Percentiles rank a stretch among this genome's conserved stretches.
phyloP scores from a whole-genome alignment of 2,797 vertebrate species.

The Eospalax fontanierii region DNA sequence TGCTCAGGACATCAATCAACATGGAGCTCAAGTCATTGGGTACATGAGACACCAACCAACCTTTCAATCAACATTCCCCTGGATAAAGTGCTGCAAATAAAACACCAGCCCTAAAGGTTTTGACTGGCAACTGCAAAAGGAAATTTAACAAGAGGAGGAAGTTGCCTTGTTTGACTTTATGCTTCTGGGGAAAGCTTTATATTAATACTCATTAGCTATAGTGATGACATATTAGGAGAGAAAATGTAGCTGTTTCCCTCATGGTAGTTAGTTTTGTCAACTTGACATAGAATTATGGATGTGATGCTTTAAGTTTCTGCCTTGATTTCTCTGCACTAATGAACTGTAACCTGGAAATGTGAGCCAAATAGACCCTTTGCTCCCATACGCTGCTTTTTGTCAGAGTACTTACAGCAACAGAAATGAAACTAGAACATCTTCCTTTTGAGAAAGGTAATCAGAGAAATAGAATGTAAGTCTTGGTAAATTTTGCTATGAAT shows the following conservation, averaged over 20 bases:
- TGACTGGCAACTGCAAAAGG: slow-evolving; percentile 37
- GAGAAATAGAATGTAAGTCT: slow-evolving; percentile 80
- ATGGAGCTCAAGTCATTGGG: neutral
- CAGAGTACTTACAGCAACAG: neutral
- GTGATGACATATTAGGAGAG: slow-evolving; percentile 65
- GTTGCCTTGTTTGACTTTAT: slow-evolving; percentile 70
- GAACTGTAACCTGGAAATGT: neutral
- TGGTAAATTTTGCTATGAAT: slow-evolving; percentile 83
- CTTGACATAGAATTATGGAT: too few relatives aligned
- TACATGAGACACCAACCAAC: neutral
- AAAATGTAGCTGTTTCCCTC: slow-evolving; percentile 2
- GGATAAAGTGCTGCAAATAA: neutral
- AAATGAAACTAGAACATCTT: neutral
- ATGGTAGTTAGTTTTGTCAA: neutral
- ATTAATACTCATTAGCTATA: slow-evolving; percentile 30
- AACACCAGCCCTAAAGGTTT: slow-evolving; percentile 51
- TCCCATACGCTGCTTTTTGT: neutral
- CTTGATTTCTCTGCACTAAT: too few relatives aligned
- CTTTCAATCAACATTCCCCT: slow-evolving; percentile 30
- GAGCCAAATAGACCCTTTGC: neutral
- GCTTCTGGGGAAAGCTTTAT: slow-evolving; percentile 62
- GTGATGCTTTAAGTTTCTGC: neutral
- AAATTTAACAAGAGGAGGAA: slow-evolving; percentile 66
- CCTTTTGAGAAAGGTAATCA: slow-evolving; percentile 67
- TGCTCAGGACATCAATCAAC: slow-evolving; percentile 29